A percentile compares a stretch with the other conserved stretches of the same genome.
phyloP scores from a whole-genome alignment of 2,888 invertebrate genomes.

The Cheilosia impressa region DNA sequence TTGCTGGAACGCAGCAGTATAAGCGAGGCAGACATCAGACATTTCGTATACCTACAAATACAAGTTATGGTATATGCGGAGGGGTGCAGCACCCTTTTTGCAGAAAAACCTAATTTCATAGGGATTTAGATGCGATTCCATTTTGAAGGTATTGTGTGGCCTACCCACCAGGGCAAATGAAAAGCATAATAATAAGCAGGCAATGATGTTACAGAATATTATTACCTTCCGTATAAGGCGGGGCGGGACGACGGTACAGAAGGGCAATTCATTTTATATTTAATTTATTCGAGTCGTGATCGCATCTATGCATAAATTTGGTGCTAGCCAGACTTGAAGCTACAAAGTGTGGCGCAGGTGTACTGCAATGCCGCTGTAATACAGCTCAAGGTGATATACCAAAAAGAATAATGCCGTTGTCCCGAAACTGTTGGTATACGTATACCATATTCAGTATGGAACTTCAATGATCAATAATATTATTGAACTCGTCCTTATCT shows the following conservation, averaged over 20 bases:
- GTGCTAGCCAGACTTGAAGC: too few species aligned
- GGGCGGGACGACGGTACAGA: neutral
- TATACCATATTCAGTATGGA: too few species aligned
- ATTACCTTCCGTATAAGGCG: neutral
- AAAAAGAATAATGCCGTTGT: too few species aligned
- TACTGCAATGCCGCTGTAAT: too few species aligned
- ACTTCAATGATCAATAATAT: too few species aligned
- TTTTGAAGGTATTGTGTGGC: constrained; percentile 21
- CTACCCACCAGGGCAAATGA: constrained; percentile 1
- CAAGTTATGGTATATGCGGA: neutral
- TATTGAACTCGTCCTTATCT: too few species aligned
- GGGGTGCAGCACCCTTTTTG: constrained; percentile 5
- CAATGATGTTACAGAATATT: constrained; percentile 51
- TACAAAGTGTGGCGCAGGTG: too few species aligned
- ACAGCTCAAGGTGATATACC: too few species aligned
- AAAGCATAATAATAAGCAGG: constrained; percentile 50
- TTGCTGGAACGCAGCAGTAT: constrained; percentile 2
- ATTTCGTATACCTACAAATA: neutral
- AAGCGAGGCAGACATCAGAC: constrained; percentile 18
- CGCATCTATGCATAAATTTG: neutral
- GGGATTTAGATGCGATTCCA: constrained; percentile 60
- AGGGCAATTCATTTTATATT: neutral
- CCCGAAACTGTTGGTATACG: too few species aligned
- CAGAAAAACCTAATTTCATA: constrained; percentile 46
- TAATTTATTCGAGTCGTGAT: neutral